Conservation (phyloP, 30 jellyfish, hydroid and myxozoan species). For the Cassiopea andromeda region DNA sequence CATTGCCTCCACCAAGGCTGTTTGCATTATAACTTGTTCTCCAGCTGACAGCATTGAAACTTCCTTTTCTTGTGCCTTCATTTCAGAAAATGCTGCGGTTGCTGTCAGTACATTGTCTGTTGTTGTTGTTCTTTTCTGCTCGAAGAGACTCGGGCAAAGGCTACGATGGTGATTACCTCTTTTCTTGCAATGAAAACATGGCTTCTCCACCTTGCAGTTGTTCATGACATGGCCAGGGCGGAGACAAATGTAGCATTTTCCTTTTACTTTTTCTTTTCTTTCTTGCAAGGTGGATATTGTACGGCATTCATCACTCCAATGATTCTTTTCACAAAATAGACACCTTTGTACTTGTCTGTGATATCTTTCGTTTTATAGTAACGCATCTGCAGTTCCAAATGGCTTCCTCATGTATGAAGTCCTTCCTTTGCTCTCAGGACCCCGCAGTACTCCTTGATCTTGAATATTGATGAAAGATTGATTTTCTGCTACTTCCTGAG, state of each 20-base stretch:
- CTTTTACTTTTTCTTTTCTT: background rate
- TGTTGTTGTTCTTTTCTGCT: background rate
- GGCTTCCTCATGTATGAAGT: background rate
- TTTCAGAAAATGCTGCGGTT: background rate
- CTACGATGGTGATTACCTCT: slow-evolving; percentile 9
- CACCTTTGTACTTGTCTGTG: background rate
- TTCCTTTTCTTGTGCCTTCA: background rate
- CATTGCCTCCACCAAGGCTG: slow-evolving; percentile 22
- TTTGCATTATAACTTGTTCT: slow-evolving; percentile 44
- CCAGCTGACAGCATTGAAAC: slow-evolving; percentile 28
- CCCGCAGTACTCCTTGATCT: background rate
- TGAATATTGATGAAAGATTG: background rate
- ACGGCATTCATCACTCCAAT: background rate
- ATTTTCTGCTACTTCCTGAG: background rate
- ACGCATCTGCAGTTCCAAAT: background rate
- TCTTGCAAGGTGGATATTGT: background rate
- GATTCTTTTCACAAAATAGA: background rate
- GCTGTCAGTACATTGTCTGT: background rate
- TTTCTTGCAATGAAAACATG: background rate
- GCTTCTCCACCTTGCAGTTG: background rate
- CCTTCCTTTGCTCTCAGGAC: background rate
- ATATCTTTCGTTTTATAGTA: background rate
- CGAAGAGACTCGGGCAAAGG: slow-evolving; percentile 11
- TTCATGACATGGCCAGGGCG: background rate
- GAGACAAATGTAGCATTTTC: background rate